Conservation (phyloP, 2,888 invertebrate genomes). For the Harpalus rufipes region DNA sequence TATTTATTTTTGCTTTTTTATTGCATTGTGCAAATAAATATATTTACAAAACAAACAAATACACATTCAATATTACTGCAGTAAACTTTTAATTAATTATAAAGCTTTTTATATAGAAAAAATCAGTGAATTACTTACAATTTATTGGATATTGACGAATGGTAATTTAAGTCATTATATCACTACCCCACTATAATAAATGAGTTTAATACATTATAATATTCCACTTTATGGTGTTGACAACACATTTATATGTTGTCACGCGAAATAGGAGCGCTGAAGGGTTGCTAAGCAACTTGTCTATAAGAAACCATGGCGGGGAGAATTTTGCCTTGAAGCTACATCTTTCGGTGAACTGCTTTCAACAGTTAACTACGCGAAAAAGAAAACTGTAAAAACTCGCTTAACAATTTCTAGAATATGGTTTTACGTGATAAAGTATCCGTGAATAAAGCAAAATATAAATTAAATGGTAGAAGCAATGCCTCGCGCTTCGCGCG, state of each 20-base stretch:
- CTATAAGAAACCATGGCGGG: neutral
- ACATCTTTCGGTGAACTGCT: constrained; percentile 26
- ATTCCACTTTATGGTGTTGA: constrained; percentile 46
- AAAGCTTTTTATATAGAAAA: neutral
- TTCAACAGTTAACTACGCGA: neutral
- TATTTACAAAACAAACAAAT: no score
- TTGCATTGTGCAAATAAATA: no score
- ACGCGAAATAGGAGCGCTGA: constrained; percentile 45
- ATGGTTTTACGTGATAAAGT: no score
- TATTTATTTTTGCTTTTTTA: no score
- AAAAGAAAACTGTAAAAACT: constrained; percentile 11
- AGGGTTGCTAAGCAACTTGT: constrained; percentile 48
- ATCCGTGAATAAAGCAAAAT: no score
- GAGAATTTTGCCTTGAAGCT: neutral
- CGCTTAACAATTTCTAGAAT: no score
- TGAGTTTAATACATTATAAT: constrained; percentile 31
- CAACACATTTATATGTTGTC: constrained; percentile 49
- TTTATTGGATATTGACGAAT: neutral
- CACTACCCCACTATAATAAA: constrained; percentile 18
- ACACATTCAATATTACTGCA: no score
- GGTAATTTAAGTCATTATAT: constrained; percentile 29
- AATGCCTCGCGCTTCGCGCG: no score
- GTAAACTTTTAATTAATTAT: neutral
- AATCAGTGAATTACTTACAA: constrained; percentile 7
- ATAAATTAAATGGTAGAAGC: no score